Evolutionary conservation across 2,888 invertebrate species (phyloP), one percentile per base, ranked within the genome.

Genomic region (Alviniconcha strummeri): DNA sequence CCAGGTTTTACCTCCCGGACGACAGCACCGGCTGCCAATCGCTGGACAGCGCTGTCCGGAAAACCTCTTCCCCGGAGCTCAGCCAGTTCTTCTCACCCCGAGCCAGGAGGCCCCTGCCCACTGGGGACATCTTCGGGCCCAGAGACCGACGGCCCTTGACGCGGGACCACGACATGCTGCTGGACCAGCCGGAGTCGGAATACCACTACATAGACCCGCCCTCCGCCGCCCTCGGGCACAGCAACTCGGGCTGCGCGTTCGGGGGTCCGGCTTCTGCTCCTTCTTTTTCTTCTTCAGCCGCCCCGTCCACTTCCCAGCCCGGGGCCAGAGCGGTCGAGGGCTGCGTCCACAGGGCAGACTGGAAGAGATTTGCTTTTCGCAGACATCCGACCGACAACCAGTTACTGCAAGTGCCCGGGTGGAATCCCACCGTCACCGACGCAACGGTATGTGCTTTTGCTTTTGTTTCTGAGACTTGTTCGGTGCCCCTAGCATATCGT

Each of bases 401-500:
- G 5, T 64, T 82, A 36, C 56, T n/a, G 55, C 69, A 69, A 19
- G 77, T 82, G 15, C 77, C 82, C 15, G 82, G 82, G 54, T 82
- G 82, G 82, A 76, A 67, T 77, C 67, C 82, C 5, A 54, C n/a
- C 36, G 67, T 82, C 54, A 82, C 69, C n/a, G 82, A 83, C 5
- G 56, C 55, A 71, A 79, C 80, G 83, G 83, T 79, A 15, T 19
- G 83, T 69, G 8, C 0, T 17, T 36, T 36, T 36, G 36, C 3
- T 36, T 36, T 36, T 36, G 36, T 36, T 36, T 36, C 36, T 36
- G 36, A 36, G 3, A 36, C 36, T 36, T 36, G 36, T 36, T 36
- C 36, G 36, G 36, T 3, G 36, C 36, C 36, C 36, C 36, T 36
- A 36, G 36, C 36, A 36, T 36, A 36, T 36, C 36, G 36, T 36